Percentiles rank a stretch among this genome's conserved stretches.
These are phyloP conservation scores for Tringa solitaria DNA, from an alignment of 2,113 vertebrate species.

Conservation along the genomic window DNA sequence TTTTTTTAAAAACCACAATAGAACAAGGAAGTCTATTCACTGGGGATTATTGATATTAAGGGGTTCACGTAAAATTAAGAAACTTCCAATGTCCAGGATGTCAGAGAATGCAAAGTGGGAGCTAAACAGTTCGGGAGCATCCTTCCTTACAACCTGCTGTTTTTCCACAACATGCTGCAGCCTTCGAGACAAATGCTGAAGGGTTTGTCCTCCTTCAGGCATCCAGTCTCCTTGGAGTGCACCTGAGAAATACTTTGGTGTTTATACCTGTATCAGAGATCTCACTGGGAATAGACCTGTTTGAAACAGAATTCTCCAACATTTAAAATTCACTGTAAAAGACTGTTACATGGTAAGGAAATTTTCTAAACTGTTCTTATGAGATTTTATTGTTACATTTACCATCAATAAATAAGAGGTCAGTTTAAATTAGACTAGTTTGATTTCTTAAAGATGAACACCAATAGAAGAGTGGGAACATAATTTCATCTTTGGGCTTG, in stretches of 20 bases:
- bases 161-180: neutral
- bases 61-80: neutral
- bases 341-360: rapidly evolving
- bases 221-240: neutral
- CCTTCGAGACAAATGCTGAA: neutral
- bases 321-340: neutral
- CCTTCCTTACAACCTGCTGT: neutral
- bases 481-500: neutral
- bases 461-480: neutral
- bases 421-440: neutral
- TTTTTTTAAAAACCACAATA: neutral
- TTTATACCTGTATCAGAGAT: neutral
- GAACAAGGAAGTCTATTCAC: neutral
- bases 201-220: neutral
- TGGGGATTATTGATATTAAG: neutral
- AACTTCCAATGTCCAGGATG: neutral
- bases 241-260: neutral
- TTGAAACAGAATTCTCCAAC: neutral
- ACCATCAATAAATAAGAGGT: neutral
- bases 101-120: neutral
- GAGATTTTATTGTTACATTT: neutral
- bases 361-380: neutral
- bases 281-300: neutral
- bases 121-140: neutral
- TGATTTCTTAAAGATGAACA: neutral